Evolutionary conservation across 2,797 vertebrate species (phyloP).

Genomic region (Rachycentron canadum): DNA sequence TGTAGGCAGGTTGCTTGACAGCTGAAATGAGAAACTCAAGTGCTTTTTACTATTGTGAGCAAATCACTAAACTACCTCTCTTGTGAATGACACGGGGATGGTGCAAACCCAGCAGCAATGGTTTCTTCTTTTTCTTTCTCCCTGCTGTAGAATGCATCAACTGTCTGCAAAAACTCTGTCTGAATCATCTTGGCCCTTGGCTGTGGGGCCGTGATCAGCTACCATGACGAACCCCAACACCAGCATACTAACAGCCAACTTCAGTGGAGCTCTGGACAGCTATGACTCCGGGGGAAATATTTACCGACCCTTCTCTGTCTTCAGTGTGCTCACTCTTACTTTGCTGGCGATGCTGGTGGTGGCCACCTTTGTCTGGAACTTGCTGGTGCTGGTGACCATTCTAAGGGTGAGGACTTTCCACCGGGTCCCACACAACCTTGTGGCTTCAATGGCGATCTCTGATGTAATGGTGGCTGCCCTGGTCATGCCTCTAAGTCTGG

Average conservation of each 20-base stretch:
- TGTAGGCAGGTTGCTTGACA: constrained; percentile 72
- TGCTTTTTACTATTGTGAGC: constrained; percentile 65
- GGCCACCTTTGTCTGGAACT: constrained; percentile 96
- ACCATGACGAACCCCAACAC: constrained; percentile 82
- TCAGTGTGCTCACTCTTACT: constrained; percentile 91
- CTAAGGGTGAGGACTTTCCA: constrained; percentile 95
- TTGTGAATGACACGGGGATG: constrained; percentile 27
- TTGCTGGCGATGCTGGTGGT: constrained; percentile 91
- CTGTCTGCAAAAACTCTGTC: constrained; percentile 41
- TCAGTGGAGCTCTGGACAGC: constrained; percentile 69
- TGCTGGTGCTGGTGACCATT: constrained; percentile 95
- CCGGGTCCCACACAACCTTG: constrained; percentile 96
- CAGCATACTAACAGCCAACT: constrained; percentile 76
- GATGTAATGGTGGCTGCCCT: constrained; percentile 96
- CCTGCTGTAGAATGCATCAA: constrained; percentile 63
- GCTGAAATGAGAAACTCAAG: constrained; percentile 69
- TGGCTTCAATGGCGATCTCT: constrained; percentile 96
- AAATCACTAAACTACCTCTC: constrained; percentile 70
- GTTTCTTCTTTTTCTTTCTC: constrained; percentile 36
- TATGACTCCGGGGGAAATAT: constrained; percentile 78
- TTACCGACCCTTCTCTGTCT: constrained; percentile 86
- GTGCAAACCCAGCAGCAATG: constrained; percentile 12
- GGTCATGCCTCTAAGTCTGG: constrained; percentile 97
- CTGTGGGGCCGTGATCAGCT: constrained; percentile 59
- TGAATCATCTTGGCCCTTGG: constrained; percentile 37